phyloP scores from a whole-genome alignment of 2,113 vertebrate species.

The Zapornia atra region DNA sequence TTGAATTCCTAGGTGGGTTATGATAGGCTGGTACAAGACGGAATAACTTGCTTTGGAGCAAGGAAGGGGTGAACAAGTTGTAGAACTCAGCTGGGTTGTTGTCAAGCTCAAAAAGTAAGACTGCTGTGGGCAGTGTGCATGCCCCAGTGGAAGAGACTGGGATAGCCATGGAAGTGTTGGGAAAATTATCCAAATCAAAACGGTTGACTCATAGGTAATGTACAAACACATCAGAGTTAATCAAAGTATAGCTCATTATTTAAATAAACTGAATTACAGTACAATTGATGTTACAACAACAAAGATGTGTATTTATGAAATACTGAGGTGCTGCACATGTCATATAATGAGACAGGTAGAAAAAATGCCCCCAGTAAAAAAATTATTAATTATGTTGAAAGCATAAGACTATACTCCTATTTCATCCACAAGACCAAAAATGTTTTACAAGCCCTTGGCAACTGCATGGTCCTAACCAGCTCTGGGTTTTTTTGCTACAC shows the following conservation, averaged over 20 bases:
- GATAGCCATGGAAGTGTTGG: background rate
- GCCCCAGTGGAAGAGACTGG: background rate
- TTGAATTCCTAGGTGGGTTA: background rate
- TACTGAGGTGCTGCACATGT: background rate
- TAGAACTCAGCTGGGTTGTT: background rate
- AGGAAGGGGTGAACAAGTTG: background rate
- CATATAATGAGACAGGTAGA: background rate
- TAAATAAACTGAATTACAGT: background rate
- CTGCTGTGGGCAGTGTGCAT: background rate
- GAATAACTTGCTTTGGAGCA: background rate
- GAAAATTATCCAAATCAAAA: background rate
- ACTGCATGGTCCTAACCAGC: background rate
- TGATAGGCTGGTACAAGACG: background rate
- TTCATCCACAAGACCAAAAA: background rate
- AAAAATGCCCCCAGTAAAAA: background rate
- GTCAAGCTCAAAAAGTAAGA: background rate
- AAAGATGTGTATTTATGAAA: background rate
- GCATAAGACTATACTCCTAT: background rate
- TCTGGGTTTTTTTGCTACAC: background rate
- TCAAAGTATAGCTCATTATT: background rate
- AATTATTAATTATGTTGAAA: background rate
- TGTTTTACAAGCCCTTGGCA: background rate
- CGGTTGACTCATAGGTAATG: background rate
- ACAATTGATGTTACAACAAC: background rate
- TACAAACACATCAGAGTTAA: background rate